Conservation (phyloP, 2,797 vertebrate species). For the Synaphobranchus kaupii region DNA sequence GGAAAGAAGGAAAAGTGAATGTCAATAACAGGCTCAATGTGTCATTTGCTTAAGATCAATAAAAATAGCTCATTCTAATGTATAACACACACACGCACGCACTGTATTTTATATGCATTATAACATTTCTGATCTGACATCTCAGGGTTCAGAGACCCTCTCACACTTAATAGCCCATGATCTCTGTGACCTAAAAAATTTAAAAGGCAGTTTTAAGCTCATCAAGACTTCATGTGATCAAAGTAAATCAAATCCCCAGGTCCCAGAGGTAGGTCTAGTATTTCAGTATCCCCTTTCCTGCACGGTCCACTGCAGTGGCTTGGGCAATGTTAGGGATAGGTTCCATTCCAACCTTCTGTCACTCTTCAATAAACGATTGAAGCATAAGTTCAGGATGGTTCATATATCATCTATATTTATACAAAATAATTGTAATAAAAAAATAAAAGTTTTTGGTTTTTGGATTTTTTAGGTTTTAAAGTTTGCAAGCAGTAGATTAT, state of each 20-base stretch:
- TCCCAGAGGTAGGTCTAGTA: background rate
- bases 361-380: background rate
- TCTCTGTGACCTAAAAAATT: background rate
- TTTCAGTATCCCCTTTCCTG: background rate
- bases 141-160: background rate
- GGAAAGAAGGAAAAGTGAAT: background rate
- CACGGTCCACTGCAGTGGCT: background rate
- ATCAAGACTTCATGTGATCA: background rate
- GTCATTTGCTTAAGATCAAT: background rate
- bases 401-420: background rate
- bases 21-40: background rate
- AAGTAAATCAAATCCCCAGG: background rate
- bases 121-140: slow-evolving; percentile 1
- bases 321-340: background rate
- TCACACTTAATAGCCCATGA: background rate
- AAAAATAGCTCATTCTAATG: background rate
- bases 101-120: background rate
- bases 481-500: background rate
- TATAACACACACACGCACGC: background rate
- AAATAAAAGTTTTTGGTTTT: background rate
- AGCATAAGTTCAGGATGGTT: background rate
- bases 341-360: background rate
- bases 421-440: background rate
- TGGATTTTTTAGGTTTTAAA: background rate
- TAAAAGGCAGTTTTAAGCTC: background rate